Evolutionary conservation across 2,888 invertebrate species (phyloP).

Genomic region (Stramonita haemastoma): DNA sequence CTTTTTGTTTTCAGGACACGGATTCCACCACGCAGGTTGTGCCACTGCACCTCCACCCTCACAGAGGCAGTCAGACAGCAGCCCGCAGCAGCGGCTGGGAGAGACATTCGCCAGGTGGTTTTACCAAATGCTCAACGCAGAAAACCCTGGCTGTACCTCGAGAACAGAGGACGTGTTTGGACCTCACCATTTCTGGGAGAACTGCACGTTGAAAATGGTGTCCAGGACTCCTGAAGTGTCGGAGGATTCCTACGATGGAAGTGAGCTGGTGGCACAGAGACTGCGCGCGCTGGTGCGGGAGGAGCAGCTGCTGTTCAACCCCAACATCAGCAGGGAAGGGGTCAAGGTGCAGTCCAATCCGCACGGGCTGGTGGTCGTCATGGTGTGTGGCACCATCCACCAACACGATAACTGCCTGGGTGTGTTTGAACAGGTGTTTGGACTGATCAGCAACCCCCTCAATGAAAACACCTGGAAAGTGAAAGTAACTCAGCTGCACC

Average conservation of each 20-base stretch:
- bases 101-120: constrained; percentile 71
- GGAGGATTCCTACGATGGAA: constrained; percentile 56
- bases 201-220: constrained; percentile 59
- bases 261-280: constrained; percentile 56
- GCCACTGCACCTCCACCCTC: background rate
- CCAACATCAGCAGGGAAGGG: constrained; percentile 81
- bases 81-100: constrained; percentile 56
- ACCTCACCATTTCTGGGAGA: constrained; percentile 72
- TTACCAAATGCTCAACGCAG: constrained; percentile 68
- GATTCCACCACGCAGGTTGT: background rate
- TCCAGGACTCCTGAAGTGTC: constrained; percentile 43
- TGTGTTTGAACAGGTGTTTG: constrained; percentile 84
- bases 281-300: constrained; percentile 61
- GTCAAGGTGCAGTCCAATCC: constrained; percentile 81
- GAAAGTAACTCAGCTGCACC: constrained; percentile 79
- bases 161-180: constrained; percentile 58
- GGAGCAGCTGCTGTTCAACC: constrained; percentile 80
- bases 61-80: background rate
- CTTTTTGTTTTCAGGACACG: background rate
- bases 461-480: constrained; percentile 85
- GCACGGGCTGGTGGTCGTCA: constrained; percentile 82
- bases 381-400: constrained; percentile 84
- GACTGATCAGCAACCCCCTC: constrained; percentile 82
- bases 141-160: constrained; percentile 53
- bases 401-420: constrained; percentile 80